These are phyloP conservation scores for Notarius lentiginosus DNA, from an alignment of 2,113 vertebrate genomes.

Conservation along the genomic window DNA sequence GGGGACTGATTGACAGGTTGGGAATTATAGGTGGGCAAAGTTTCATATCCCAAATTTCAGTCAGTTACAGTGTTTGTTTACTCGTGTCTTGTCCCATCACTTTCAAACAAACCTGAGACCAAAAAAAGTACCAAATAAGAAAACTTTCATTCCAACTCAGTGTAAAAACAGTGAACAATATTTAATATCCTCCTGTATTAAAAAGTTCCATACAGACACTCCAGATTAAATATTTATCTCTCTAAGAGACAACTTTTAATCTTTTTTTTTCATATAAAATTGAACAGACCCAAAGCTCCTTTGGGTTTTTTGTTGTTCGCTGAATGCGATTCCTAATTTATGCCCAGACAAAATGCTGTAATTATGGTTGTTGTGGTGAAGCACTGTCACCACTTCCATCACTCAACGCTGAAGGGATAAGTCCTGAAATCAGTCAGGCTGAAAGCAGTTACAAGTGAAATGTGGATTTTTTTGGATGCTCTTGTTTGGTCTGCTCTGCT, in stretches of 20 bases:
- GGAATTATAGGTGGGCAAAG: no score
- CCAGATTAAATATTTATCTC: background rate
- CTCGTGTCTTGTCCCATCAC: background rate
- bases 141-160: background rate
- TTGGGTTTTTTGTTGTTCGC: background rate
- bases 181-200: background rate
- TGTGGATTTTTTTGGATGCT: no score
- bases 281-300: background rate
- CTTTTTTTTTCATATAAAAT: background rate
- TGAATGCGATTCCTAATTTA: background rate
- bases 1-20: no score
- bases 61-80: background rate
- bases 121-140: background rate
- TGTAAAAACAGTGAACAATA: background rate
- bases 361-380: background rate
- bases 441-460: background rate
- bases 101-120: background rate
- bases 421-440: background rate
- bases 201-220: background rate
- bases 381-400: background rate
- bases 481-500: no score
- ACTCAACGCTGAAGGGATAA: background rate
- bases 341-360: background rate
- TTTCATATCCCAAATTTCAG: background rate
- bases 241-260: background rate